phyloP scores from a whole-genome alignment of 1,140 invertebrate genomes.

The Glossosoma conforme region DNA sequence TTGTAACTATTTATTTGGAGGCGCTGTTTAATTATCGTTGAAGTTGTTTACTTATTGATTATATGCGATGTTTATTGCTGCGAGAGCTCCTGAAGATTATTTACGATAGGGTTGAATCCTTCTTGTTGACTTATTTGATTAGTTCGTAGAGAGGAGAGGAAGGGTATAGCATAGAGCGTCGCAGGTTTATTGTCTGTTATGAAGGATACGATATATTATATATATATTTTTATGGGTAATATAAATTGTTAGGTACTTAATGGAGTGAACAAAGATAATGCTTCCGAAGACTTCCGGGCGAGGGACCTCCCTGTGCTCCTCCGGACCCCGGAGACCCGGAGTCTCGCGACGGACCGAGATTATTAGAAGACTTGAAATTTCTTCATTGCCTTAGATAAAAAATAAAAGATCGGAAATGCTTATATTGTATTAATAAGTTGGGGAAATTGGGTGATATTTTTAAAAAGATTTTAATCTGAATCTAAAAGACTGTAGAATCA shows the following conservation, averaged over 20 bases:
- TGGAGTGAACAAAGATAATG: neutral
- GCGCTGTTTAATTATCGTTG: constrained; percentile 20
- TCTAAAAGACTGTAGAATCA: constrained; percentile 32
- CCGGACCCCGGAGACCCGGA: no score
- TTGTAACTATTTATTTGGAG: constrained; percentile 15
- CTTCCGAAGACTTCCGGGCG: neutral
- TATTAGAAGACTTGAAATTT: constrained; percentile 31
- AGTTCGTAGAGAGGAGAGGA: no score
- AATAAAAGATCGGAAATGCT: constrained; percentile 29
- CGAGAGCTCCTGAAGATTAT: no score
- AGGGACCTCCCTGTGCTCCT: no score
- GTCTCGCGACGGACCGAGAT: constrained; percentile 26
- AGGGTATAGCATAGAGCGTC: no score
- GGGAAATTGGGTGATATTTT: constrained; percentile 31
- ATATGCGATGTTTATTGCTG: no score
- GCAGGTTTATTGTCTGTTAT: no score
- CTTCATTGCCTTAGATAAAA: constrained; percentile 31
- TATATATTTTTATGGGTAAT: neutral
- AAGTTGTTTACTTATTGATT: constrained; percentile 17
- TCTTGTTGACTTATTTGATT: constrained; percentile 27
- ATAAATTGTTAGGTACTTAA: neutral
- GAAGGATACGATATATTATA: no score
- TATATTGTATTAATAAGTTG: constrained; percentile 28
- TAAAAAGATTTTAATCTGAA: constrained; percentile 29
- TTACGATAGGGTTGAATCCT: constrained; percentile 20